Percentiles rank a stretch among this genome's conserved stretches.
Conservation (phyloP, 2,113 vertebrate species). For the Fregetta grallaria region DNA sequence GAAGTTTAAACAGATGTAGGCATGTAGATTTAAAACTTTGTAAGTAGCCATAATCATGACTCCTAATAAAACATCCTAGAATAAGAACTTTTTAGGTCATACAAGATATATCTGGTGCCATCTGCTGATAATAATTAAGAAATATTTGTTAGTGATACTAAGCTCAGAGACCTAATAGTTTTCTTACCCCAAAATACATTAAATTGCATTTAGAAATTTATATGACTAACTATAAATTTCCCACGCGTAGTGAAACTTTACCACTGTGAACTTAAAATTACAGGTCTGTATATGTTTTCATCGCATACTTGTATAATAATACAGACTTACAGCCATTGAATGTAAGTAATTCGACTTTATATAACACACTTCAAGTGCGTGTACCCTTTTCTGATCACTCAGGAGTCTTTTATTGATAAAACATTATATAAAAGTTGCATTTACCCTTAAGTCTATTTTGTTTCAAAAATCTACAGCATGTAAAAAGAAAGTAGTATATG, state of each 20-base stretch:
- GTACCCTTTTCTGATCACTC: not conserved
- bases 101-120: slow-evolving; percentile 50
- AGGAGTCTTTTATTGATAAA: not conserved
- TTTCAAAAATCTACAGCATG: not conserved
- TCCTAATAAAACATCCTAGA: not conserved
- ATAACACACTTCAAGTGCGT: not conserved
- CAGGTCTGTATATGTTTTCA: not conserved
- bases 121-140: slow-evolving; percentile 64
- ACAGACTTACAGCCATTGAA: not conserved
- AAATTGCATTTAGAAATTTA: not conserved
- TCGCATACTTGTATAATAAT: not conserved
- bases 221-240: not conserved
- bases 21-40: not conserved
- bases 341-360: not conserved
- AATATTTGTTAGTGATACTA: not conserved
- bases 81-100: not conserved
- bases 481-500: not conserved
- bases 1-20: not conserved
- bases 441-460: not conserved
- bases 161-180: not conserved
- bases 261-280: not conserved
- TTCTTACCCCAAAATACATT: not conserved
- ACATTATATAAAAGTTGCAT: not conserved
- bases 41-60: not conserved
- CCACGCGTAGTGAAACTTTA: not conserved